Evolutionary conservation across 2,888 invertebrate genomes (phyloP).

Genomic region (Trissolcus brochymenae): DNA sequence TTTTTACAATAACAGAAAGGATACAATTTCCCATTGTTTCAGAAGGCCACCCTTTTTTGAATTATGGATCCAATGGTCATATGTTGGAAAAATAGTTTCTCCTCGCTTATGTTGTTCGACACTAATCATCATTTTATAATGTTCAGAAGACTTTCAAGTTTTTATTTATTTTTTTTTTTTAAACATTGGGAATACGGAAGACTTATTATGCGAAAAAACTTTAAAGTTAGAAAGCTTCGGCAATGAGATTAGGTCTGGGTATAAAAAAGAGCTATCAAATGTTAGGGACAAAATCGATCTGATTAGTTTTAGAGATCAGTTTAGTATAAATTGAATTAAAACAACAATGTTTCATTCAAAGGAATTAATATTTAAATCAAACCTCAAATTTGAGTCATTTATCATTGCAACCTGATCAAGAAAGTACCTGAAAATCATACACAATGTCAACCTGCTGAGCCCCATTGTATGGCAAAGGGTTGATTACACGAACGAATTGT

Average conservation of each 20-base stretch:
- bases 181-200: constrained; percentile 22
- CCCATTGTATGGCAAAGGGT: constrained; percentile 44
- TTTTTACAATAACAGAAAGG: constrained; percentile 7
- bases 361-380: too few species aligned
- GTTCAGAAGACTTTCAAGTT: constrained; percentile 9
- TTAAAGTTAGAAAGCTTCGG: constrained; percentile 69
- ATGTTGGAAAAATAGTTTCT: not conserved
- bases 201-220: constrained; percentile 60
- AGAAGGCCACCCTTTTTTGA: constrained; percentile 4
- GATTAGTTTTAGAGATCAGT: too few species aligned
- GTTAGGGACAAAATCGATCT: too few species aligned
- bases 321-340: too few species aligned
- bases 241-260: constrained; percentile 64
- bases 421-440: not conserved
- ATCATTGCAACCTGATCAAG: too few species aligned
- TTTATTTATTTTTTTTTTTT: too few species aligned
- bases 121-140: too few species aligned
- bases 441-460: constrained; percentile 28
- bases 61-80: not conserved
- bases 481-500: constrained; percentile 46
- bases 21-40: constrained; percentile 15
- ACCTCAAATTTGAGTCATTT: too few species aligned
- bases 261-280: constrained; percentile 19
- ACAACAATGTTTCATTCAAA: too few species aligned
- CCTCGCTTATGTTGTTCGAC: not conserved